Evolutionary conservation across 2,113 vertebrate genomes (phyloP), one percentile per base, ranked within the genome.

Genomic region (Cephalophus harveyi): DNA sequence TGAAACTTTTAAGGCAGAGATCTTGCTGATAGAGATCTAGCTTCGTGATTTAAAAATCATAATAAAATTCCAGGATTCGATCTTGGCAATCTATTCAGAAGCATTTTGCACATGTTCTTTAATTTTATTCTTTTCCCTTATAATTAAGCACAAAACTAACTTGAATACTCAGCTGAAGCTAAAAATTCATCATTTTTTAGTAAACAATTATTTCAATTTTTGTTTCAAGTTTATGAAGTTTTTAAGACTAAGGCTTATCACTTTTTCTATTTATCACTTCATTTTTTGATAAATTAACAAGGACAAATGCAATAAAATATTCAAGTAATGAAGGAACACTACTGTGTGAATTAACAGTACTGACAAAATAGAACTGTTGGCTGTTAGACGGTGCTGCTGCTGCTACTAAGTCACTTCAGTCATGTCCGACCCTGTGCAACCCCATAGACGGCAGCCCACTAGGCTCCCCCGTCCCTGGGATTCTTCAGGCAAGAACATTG

Each of bases 171-270:
- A 90, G 67, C 52, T 30, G 59, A 25, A 95, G 81, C 46, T 90
- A 89, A 95, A 95, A 95, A 92, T 62, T 88, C 74, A 71, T 50
- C 46, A n/a, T 62, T 94, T 97, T 92, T 76, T 74, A 89, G 91
- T 15, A 82, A 64, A n/a, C 85, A 90, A 92, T 96, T 98, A 98
- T 96, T 97, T 97, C 94, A 67, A 85, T 94, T 85, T 96, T 96
- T 81, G 76, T 93, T 76, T 96, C 78, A 43, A 48, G 94, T 94
- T 95, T 54, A 78, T 94, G 64, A 96, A 78, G 54, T 96, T 76
- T 87, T 87, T 85, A 55, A 97, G 40, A 96, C 48, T 43, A 60
- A 85, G 12, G 23, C 52, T 83, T 93, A 64, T 55, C 92, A 62
- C 6, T 81, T 97, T 94, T 97, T 90, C 48, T 91, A 54, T 64